A percentile compares a stretch with the other conserved stretches of the same genome.
Evolutionary conservation across 2,888 invertebrate species (phyloP).

Genomic region (Plagiodera versicolora): DNA sequence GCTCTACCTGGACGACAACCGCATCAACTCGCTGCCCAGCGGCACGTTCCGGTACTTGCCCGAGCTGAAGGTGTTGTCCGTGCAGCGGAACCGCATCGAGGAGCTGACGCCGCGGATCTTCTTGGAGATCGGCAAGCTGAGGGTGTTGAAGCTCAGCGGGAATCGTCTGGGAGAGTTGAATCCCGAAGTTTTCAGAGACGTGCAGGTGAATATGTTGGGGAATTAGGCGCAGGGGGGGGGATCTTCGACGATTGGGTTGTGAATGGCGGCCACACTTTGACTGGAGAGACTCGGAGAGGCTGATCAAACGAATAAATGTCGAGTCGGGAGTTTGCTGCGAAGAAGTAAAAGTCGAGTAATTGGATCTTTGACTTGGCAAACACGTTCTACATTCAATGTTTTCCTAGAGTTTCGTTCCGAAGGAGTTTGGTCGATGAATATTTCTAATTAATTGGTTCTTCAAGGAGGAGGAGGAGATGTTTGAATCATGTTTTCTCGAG

Average conservation of each 20-base stretch:
- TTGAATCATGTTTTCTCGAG: no score
- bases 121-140: constrained; percentile 71
- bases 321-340: no score
- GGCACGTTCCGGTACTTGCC: constrained; percentile 68
- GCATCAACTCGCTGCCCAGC: constrained; percentile 76
- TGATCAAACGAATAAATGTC: no score
- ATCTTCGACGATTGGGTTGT: not conserved
- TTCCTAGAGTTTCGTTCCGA: not conserved
- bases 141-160: constrained; percentile 72
- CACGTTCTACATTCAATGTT: no score
- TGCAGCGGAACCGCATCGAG: constrained; percentile 70
- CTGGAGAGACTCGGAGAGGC: no score
- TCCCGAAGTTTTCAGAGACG: constrained; percentile 77
- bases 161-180: constrained; percentile 74
- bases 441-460: no score
- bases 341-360: not conserved
- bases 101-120: constrained; percentile 73
- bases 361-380: not conserved
- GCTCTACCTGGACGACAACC: constrained; percentile 74
- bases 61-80: constrained; percentile 66
- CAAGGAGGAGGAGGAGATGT: no score
- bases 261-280: no score
- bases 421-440: not conserved
- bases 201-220: constrained; percentile 53
- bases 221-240: constrained; percentile 61